Percentiles rank a stretch among this genome's conserved stretches.
These are phyloP conservation scores for Ptiloglossa arizonensis DNA, from an alignment of 1,140 invertebrate genomes.

Conservation along the genomic window DNA sequence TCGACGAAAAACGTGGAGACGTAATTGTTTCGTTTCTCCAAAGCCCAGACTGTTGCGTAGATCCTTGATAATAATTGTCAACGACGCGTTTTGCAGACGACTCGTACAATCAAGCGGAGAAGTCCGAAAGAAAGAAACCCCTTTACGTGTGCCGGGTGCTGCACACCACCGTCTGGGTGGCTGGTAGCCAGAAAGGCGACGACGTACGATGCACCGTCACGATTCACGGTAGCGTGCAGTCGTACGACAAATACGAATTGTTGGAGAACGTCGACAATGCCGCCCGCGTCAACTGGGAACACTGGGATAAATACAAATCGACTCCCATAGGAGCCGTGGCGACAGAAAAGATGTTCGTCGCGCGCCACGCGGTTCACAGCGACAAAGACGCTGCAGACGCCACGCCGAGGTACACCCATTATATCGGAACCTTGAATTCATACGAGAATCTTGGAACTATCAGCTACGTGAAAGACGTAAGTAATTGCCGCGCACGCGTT, in stretches of 20 bases:
- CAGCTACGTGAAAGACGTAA: conserved; percentile 84
- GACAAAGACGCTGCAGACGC: conserved; percentile 66
- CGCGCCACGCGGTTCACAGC: conserved; percentile 72
- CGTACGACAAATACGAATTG: conserved; percentile 87
- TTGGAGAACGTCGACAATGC: conserved; percentile 89
- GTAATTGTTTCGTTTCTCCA: not conserved
- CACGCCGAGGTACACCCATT: conserved; percentile 81
- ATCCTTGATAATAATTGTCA: not conserved
- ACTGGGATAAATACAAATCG: conserved; percentile 86
- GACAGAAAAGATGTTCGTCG: conserved; percentile 82
- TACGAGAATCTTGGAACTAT: conserved; percentile 86
- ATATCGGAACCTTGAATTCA: conserved; percentile 86
- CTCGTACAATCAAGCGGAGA: conserved; percentile 57
- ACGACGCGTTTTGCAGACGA: conserved; percentile 39
- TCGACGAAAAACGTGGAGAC: not conserved
- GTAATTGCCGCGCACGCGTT: conserved; percentile 36
- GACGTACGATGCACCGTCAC: conserved; percentile 85
- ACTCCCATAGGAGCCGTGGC: conserved; percentile 86
- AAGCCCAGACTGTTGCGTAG: not conserved
- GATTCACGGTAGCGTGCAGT: conserved; percentile 83
- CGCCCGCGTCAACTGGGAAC: conserved; percentile 87
- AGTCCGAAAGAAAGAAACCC: conserved; percentile 64
- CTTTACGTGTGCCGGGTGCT: conserved; percentile 89
- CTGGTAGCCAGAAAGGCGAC: conserved; percentile 83
- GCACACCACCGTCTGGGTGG: conserved; percentile 87